Percentiles rank a stretch among this genome's conserved stretches.
Conservation (phyloP, 2,888 invertebrate species). For the Tiliacea aurago region DNA sequence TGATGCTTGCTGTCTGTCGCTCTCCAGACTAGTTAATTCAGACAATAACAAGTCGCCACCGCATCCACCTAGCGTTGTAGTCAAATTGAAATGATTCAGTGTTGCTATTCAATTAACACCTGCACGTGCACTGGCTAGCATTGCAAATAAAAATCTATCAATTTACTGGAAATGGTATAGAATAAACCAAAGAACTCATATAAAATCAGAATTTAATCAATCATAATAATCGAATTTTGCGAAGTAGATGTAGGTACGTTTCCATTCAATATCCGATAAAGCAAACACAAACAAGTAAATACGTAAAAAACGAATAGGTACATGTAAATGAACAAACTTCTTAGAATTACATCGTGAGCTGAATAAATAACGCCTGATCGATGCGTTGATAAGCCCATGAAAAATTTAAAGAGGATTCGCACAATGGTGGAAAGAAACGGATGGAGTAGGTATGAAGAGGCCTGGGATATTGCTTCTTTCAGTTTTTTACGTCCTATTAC, state of each 20-base stretch:
- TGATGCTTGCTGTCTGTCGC: slow-evolving; percentile 75
- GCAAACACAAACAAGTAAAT: slow-evolving; percentile 81
- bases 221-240: slow-evolving; percentile 68
- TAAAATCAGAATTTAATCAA: slow-evolving; percentile 47
- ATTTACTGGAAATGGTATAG: slow-evolving; percentile 18
- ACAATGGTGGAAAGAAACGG: slow-evolving; percentile 79
- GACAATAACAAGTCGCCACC: slow-evolving; percentile 72
- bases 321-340: slow-evolving; percentile 87
- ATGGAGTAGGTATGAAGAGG: slow-evolving; percentile 77
- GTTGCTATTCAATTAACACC: slow-evolving; percentile 48
- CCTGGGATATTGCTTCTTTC: slow-evolving; percentile 79
- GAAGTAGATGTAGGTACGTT: slow-evolving; percentile 68
- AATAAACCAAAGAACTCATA: slow-evolving; percentile 30
- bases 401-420: slow-evolving; percentile 83
- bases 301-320: slow-evolving; percentile 79
- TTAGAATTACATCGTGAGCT: slow-evolving; percentile 84
- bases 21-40: slow-evolving; percentile 77
- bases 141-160: slow-evolving; percentile 22
- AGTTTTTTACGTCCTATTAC: slow-evolving; percentile 77
- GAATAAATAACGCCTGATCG: slow-evolving; percentile 87
- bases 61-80: slow-evolving; percentile 47
- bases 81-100: slow-evolving; percentile 50
- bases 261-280: slow-evolving; percentile 81
- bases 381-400: slow-evolving; percentile 87
- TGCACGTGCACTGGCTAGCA: slow-evolving; percentile 1